Base-by-base conservation (phyloP, 2,888 invertebrate species). In the Meiosimyza decipiens region DNA sequence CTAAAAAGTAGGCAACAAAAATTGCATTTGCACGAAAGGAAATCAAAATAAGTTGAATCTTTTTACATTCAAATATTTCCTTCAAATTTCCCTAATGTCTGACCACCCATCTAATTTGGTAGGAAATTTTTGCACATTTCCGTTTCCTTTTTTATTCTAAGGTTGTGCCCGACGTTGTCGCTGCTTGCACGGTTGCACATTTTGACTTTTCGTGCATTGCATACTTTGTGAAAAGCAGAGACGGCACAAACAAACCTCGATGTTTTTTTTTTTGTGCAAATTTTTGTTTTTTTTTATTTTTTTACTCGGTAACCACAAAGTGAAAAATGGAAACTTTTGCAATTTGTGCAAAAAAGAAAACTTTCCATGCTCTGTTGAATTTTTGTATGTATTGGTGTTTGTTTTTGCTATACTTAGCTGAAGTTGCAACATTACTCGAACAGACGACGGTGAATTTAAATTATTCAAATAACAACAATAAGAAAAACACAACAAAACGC, bases 371-470 rank as follows among this genome's bases (percentile, higher is more conserved):
- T 6, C 40, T 40, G 40, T 6, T 40, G 9, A 40, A 1, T 40
- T 6, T 40, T 9, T 40, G 72, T 59, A 47, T 12, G 64, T 63
- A 49, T 63, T 72, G 75, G 52, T 49, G 55, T 59, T 73, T 71
- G 71, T 18, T 50, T 54, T 67, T 40, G 40, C 13, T 73, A 75
- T 66, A 33, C 62, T 60, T 54, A n/a, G 63, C 51, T 22, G 71
- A 62, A 68, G 75, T 75, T 64, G 68, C 71, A 66, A 80, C 74
- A 75, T 80, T 78, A 76, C 79, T 51, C 64, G 3, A 57, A 51
- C 77, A 76, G 40, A 73, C 83, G 83, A 83, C 84, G 84, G 82
- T 84, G 84, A 82, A 84, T 84, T 84, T 83, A 82, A 84, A 84
- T 84, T 83, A 83, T 83, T 82, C 83, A 82, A 83, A 82, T 80